Conservation (phyloP, 2,113 vertebrate genomes). For the Bubalus kerabau region DNA sequence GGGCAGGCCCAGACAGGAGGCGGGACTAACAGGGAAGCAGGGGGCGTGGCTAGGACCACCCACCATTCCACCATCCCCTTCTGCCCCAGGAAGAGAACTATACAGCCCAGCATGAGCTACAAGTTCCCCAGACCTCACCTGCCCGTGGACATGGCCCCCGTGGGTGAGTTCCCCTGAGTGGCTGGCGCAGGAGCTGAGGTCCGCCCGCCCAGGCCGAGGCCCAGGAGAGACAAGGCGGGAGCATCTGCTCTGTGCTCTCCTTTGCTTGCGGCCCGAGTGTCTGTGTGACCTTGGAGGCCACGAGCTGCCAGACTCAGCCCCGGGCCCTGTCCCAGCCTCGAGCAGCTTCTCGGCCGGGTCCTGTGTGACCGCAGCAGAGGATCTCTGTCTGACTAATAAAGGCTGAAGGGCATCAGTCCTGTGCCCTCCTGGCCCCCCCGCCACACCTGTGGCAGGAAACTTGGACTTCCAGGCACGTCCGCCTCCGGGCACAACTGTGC, state of each 20-base stretch:
- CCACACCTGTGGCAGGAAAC: rapidly evolving
- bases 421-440: rapidly evolving
- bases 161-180: rapidly evolving
- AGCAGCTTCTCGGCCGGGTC: neutral
- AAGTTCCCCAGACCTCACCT: neutral
- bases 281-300: neutral
- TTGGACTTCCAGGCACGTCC: rapidly evolving
- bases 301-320: neutral
- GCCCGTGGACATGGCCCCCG: rapidly evolving
- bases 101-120: rapidly evolving
- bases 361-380: neutral
- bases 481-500: neutral
- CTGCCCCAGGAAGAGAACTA: neutral
- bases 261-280: rapidly evolving
- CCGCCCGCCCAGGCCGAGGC: rapidly evolving
- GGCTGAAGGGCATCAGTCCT: too few relatives aligned
- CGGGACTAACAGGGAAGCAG: neutral
- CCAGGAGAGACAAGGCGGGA: rapidly evolving
- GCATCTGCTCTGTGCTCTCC: rapidly evolving
- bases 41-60: rapidly evolving
- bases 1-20: rapidly evolving
- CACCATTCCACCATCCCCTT: too few relatives aligned
- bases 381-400: neutral
- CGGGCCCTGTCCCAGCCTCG: neutral
- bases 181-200: rapidly evolving